phyloP scores from a whole-genome alignment of 2,113 vertebrate genomes.

The Pangasianodon gigas region DNA sequence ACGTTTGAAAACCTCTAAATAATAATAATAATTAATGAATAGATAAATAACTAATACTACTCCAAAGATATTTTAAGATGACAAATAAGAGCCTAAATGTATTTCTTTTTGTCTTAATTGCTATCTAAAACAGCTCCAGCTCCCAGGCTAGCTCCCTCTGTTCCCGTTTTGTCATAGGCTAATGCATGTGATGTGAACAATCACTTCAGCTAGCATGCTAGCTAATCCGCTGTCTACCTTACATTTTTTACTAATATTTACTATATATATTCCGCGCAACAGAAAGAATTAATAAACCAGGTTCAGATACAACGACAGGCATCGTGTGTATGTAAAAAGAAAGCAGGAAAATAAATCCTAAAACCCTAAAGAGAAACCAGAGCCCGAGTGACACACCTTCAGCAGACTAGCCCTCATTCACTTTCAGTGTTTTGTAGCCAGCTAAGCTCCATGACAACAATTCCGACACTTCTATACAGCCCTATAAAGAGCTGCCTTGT shows the following conservation, averaged over 20 bases:
- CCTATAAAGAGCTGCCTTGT: background rate
- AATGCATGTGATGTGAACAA: constrained; percentile 37
- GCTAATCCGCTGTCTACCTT: background rate
- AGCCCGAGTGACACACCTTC: background rate
- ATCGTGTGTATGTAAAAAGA: background rate
- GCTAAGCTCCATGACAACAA: constrained; percentile 16
- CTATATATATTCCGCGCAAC: too few relatives aligned
- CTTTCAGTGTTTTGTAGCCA: background rate
- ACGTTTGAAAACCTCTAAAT: background rate
- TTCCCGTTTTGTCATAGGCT: constrained; percentile 16
- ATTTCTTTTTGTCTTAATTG: background rate
- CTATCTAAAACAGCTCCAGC: background rate
- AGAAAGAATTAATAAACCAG: background rate
- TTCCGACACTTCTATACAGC: background rate
- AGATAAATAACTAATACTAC: background rate
- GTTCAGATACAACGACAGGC: background rate
- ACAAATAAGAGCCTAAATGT: background rate
- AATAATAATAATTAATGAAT: background rate
- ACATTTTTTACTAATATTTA: background rate
- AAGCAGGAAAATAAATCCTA: too few relatives aligned
- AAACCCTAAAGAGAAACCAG: background rate
- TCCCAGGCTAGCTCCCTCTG: background rate
- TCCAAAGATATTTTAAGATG: background rate
- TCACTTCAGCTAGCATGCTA: constrained; percentile 12
- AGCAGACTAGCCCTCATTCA: background rate